These are phyloP conservation scores for Tribolium castaneum DNA, from an alignment of 1,140 invertebrate genomes.

Conservation along the genomic window DNA sequence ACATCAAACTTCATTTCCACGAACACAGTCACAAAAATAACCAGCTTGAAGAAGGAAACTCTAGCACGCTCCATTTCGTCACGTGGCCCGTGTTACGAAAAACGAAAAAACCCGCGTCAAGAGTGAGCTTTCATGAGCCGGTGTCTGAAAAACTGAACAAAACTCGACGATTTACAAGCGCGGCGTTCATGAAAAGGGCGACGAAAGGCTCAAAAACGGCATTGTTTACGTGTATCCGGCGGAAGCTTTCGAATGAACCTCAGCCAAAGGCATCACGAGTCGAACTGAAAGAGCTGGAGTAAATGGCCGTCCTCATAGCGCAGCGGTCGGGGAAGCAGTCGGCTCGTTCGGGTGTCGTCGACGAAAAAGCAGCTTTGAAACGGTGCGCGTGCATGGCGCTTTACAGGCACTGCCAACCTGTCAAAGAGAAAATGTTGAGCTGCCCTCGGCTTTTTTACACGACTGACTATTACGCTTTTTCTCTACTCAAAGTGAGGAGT, in stretches of 20 bases:
- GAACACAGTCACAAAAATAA: slow-evolving; percentile 50
- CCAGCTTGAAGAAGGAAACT: slow-evolving; percentile 1
- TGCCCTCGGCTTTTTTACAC: not conserved
- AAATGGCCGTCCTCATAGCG: slow-evolving; percentile 27
- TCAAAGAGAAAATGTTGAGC: not conserved
- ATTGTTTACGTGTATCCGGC: slow-evolving; percentile 9
- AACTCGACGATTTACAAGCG: not conserved
- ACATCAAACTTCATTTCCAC: slow-evolving; percentile 39
- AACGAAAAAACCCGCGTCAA: not conserved
- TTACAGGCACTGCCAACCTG: not conserved
- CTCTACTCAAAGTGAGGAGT: not conserved
- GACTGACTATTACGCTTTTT: not conserved
- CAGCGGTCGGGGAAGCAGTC: not conserved
- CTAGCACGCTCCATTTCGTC: slow-evolving; percentile 1
- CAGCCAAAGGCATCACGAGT: not conserved
- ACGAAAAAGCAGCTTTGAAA: slow-evolving; percentile 7
- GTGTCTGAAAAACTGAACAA: slow-evolving; percentile 8
- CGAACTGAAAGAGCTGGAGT: slow-evolving; percentile 11
- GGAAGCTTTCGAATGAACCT: not conserved
- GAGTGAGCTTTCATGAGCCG: not conserved
- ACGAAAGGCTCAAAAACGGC: not conserved
- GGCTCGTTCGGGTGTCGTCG: slow-evolving; percentile 6
- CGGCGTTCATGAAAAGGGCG: not conserved
- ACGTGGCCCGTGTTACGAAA: not conserved
- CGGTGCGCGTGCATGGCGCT: slow-evolving; percentile 13